Percentiles rank a stretch among this genome's conserved stretches.
These are phyloP conservation scores for Prionailurus bengalensis DNA, from an alignment of 2,113 vertebrate genomes.

Conservation along the genomic window DNA sequence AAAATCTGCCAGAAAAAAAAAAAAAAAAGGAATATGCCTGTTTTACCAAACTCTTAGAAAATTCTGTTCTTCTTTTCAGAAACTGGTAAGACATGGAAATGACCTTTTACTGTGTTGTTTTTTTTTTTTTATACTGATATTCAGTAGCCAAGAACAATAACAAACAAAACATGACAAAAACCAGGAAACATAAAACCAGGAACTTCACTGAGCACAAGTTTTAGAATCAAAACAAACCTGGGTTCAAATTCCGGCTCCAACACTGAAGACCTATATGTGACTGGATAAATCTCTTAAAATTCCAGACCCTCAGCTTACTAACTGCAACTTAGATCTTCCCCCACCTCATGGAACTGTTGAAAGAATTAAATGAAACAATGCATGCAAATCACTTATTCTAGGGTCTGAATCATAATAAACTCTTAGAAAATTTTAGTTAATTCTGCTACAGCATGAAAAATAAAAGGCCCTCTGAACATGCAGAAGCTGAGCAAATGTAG, in stretches of 20 bases:
- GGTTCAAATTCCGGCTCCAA: not conserved
- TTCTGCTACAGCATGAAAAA: not conserved
- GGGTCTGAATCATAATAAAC: not conserved
- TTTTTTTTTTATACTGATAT: not conserved
- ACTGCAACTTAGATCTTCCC: not conserved
- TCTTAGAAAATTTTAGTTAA: not conserved
- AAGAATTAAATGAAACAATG: conserved; percentile 35
- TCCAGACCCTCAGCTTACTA: not conserved
- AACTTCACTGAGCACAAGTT: not conserved
- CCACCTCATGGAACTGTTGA: not conserved
- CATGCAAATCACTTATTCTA: not conserved
- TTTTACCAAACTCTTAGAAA: conserved; percentile 25
- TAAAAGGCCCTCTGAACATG: conserved; percentile 30
- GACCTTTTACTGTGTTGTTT: not conserved
- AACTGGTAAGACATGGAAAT: not conserved
- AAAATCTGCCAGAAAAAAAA: not conserved
- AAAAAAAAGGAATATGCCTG: not conserved
- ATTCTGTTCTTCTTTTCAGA: not conserved
- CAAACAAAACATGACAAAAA: not conserved
- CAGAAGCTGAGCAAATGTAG: conserved; percentile 1
- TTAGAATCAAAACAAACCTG: not conserved
- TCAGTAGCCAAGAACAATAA: not conserved
- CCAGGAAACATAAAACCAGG: not conserved
- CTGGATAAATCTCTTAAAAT: conserved; percentile 46
- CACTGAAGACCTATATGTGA: not conserved